phyloP scores from a whole-genome alignment of 2,113 vertebrate species.

The Grus americana region DNA sequence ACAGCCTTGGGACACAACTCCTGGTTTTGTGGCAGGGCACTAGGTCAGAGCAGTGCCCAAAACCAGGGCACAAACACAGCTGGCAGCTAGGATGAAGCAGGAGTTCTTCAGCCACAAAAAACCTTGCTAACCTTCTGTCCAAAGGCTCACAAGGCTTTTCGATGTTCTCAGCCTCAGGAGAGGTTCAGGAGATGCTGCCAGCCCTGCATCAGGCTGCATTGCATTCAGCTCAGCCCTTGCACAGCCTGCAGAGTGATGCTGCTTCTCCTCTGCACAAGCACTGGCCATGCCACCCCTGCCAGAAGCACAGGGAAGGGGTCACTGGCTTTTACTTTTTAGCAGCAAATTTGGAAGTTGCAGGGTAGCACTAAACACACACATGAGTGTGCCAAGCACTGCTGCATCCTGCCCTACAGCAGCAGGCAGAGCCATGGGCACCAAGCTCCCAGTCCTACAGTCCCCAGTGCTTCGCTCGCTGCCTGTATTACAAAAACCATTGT shows the following conservation, averaged over 20 bases:
- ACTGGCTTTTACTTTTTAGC: background rate
- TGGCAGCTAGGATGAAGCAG: background rate
- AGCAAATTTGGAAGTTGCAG: background rate
- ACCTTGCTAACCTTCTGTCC: background rate
- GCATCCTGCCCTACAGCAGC: background rate
- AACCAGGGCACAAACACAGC: background rate
- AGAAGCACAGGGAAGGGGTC: background rate
- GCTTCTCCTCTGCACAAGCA: background rate
- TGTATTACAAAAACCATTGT: background rate
- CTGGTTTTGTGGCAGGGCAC: background rate
- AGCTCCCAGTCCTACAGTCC: fast-evolving
- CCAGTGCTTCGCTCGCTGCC: background rate
- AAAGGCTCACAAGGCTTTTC: background rate
- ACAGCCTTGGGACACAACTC: background rate
- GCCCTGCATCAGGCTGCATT: background rate
- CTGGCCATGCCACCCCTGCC: fast-evolving
- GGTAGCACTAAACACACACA: background rate
- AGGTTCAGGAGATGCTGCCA: background rate
- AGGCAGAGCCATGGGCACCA: background rate
- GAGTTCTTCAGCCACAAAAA: background rate
- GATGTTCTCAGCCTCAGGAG: background rate
- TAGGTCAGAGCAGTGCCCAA: background rate
- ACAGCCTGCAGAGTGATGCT: fast-evolving
- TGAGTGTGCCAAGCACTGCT: background rate
- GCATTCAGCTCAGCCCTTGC: background rate